Evolutionary conservation across 2,113 vertebrate species (phyloP).

Genomic region (Cepphus grylle): DNA sequence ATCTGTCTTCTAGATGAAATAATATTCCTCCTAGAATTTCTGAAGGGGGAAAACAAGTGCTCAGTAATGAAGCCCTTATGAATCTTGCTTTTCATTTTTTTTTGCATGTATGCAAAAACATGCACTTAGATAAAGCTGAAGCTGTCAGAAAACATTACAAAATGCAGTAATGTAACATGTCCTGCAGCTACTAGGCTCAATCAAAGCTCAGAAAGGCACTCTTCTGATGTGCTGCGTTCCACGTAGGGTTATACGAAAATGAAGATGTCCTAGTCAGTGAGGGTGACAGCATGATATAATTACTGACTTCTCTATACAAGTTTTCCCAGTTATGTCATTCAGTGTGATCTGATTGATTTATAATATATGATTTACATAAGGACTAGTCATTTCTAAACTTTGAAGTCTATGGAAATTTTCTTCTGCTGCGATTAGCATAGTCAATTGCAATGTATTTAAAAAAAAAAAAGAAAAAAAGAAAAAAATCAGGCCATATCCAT

Average conservation of each 20-base stretch:
- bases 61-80: constrained; percentile 37
- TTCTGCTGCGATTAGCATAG: not conserved
- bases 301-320: not conserved
- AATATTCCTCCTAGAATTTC: constrained; percentile 57
- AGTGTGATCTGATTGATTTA: not conserved
- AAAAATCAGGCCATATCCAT: not conserved
- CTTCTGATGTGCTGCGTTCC: constrained; percentile 13
- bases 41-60: constrained; percentile 36
- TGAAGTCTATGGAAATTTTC: not conserved
- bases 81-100: not conserved
- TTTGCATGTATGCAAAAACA: constrained; percentile 34
- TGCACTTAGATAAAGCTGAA: constrained; percentile 32
- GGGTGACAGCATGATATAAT: not conserved
- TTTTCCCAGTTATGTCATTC: not conserved
- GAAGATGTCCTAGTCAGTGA: not conserved
- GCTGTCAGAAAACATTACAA: constrained; percentile 40
- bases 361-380: not conserved
- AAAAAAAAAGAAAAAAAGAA: not conserved
- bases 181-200: constrained; percentile 11
- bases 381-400: not conserved
- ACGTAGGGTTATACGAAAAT: not conserved
- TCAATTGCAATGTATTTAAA: not conserved
- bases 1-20: constrained; percentile 52
- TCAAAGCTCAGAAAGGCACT: constrained; percentile 35
- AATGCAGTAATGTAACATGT: constrained; percentile 3